phyloP scores from a whole-genome alignment of 1,140 invertebrate species.

The Trichonephila clavipes region DNA sequence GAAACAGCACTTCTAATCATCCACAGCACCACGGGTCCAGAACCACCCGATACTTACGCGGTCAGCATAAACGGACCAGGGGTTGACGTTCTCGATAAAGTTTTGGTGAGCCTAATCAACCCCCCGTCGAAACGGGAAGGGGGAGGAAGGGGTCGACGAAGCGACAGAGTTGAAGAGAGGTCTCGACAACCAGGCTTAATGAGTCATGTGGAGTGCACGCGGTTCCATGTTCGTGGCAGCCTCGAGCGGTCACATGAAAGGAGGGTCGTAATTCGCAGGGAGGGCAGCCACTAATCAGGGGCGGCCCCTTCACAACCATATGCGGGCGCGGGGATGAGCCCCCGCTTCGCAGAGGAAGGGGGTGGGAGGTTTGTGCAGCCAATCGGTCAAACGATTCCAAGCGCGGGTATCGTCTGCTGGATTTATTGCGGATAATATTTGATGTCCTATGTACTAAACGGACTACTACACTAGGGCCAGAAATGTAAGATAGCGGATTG shows the following conservation, averaged over 20 bases:
- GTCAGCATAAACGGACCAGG: conserved; percentile 20
- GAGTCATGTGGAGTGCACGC: conserved; percentile 56
- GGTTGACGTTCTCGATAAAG: conserved; percentile 60
- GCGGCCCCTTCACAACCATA: conserved; percentile 62
- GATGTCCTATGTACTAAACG: background rate
- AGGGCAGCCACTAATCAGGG: conserved; percentile 63
- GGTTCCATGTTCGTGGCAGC: conserved; percentile 57
- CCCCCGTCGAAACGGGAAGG: background rate
- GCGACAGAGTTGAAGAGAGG: conserved; percentile 70
- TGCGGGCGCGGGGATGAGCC: conserved; percentile 44
- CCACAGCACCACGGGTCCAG: background rate
- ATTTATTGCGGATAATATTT: background rate
- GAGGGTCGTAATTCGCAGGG: conserved; percentile 53
- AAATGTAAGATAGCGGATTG: too few relatives aligned
- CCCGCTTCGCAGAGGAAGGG: background rate
- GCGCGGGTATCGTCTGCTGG: background rate
- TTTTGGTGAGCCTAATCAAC: conserved; percentile 64
- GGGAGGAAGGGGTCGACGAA: background rate
- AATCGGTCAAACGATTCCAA: conserved; percentile 10
- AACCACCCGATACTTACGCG: background rate
- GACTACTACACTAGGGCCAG: background rate
- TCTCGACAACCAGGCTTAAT: conserved; percentile 66
- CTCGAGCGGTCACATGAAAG: conserved; percentile 66
- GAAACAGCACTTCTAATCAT: background rate
- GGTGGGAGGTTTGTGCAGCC: conserved; percentile 9